Evolutionary conservation across 2,113 vertebrate genomes (phyloP).

Genomic region (Oncorhynchus mykiss): DNA sequence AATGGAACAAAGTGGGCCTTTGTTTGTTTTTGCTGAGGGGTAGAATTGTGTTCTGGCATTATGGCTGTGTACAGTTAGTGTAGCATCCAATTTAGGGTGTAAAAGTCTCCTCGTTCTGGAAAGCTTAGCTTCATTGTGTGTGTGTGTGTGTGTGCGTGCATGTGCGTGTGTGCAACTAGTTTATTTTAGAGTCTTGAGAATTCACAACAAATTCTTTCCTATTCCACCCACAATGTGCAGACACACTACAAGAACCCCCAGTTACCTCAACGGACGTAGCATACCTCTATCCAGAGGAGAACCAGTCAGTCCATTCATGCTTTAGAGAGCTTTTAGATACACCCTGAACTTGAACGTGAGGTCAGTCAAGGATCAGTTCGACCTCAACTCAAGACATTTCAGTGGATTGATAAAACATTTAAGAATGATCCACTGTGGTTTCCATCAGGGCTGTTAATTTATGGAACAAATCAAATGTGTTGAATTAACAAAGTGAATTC

Average conservation of each 20-base stretch:
- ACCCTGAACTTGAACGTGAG: too few relatives aligned
- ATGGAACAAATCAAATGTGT: too few relatives aligned
- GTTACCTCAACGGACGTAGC: too few relatives aligned
- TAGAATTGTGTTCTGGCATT: conserved; percentile 28
- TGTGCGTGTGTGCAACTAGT: too few relatives aligned
- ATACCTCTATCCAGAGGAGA: not conserved
- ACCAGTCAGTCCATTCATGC: not conserved
- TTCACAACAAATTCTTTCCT: too few relatives aligned
- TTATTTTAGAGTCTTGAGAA: too few relatives aligned
- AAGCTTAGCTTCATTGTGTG: conserved; percentile 30
- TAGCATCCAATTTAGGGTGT: conserved; percentile 22
- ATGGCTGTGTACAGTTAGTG: conserved; percentile 33
- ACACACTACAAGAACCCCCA: not conserved
- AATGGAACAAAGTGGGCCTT: conserved; percentile 47
- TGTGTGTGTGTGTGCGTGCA: not conserved
- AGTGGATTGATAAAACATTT: too few relatives aligned
- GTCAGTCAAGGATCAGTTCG: too few relatives aligned
- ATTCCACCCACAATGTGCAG: not conserved
- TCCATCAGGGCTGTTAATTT: too few relatives aligned
- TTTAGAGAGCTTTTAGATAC: not conserved
- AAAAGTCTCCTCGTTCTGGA: conserved; percentile 31
- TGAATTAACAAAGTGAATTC: too few relatives aligned
- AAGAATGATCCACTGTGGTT: too few relatives aligned
- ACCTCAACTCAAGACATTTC: too few relatives aligned
- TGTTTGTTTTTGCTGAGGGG: conserved; percentile 20